Conservation (phyloP, 1,140 invertebrate species). For the Neodiprion lecontei region DNA sequence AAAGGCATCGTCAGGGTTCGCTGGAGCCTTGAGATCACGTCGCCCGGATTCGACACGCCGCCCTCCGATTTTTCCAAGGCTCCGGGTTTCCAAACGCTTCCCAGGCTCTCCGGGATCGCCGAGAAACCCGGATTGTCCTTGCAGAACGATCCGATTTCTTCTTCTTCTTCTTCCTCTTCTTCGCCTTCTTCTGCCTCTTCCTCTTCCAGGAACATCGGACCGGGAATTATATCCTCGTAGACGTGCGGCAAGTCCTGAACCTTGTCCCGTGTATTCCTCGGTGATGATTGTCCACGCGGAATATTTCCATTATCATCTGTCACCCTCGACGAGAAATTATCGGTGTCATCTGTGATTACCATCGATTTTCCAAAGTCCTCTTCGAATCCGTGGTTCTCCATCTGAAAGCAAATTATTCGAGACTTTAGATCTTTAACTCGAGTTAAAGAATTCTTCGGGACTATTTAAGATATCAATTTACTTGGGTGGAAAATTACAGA, state of each 20-base stretch:
- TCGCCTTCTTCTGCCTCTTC: background rate
- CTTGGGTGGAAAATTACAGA: no score
- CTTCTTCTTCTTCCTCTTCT: background rate
- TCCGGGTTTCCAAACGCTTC: background rate
- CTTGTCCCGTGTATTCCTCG: background rate
- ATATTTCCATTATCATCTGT: constrained; percentile 22
- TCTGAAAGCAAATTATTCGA: constrained; percentile 36
- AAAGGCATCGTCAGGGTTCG: constrained; percentile 48
- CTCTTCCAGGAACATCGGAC: constrained; percentile 15
- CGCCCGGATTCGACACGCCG: background rate
- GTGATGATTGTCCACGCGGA: constrained; percentile 5
- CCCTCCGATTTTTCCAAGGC: background rate
- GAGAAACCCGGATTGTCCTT: background rate
- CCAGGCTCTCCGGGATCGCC: background rate
- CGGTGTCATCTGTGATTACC: background rate
- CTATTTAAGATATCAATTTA: no score
- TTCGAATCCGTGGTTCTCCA: constrained; percentile 57
- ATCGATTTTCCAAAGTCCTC: constrained; percentile 22
- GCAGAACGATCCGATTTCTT: background rate
- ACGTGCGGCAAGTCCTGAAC: constrained; percentile 40
- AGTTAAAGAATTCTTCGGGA: no score
- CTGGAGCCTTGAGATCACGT: constrained; percentile 27
- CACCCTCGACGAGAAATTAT: background rate
- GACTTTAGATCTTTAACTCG: background rate
- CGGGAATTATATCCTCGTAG: constrained; percentile 51